Percentiles rank a stretch among this genome's conserved stretches.
These are phyloP conservation scores for Myoxocephalus aenaeus DNA, from an alignment of 2,797 vertebrate genomes.

Conservation along the genomic window DNA sequence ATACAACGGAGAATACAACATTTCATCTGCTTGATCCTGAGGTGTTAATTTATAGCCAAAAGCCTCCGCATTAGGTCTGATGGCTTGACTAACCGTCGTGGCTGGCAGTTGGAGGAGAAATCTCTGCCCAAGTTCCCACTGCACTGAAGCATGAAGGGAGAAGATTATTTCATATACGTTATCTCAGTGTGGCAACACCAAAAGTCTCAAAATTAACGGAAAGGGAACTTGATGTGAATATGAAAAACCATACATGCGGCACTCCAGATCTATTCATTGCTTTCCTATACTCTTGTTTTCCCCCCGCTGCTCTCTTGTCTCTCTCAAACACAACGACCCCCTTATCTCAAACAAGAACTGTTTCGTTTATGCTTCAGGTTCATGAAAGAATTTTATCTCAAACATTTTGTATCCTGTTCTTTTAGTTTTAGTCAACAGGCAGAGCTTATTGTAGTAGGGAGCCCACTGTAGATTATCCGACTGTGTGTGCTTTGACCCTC, in stretches of 20 bases:
- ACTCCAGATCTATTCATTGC: slow-evolving; percentile 3
- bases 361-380: not conserved
- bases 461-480: slow-evolving; percentile 4
- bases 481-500: slow-evolving; percentile 19
- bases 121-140: slow-evolving; percentile 41
- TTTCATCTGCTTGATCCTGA: slow-evolving; percentile 36
- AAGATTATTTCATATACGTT: slow-evolving; percentile 63
- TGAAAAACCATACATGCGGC: slow-evolving; percentile 38
- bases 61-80: slow-evolving; percentile 34
- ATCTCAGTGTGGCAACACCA: slow-evolving; percentile 42
- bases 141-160: slow-evolving; percentile 64
- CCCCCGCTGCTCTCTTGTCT: not conserved
- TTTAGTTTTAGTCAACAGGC: slow-evolving; percentile 11
- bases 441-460: not conserved
- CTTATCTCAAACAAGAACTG: too few species aligned
- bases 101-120: slow-evolving; percentile 48
- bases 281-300: not conserved
- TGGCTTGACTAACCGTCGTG: slow-evolving; percentile 27
- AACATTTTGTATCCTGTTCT: not conserved
- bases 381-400: slow-evolving; percentile 6
- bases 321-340: not conserved
- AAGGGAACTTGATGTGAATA: slow-evolving; percentile 53
- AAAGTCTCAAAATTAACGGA: slow-evolving; percentile 51
- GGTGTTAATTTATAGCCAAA: slow-evolving; percentile 37
- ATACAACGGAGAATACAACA: not conserved